Base-by-base conservation (phyloP, 2,888 invertebrate genomes). In the Gibbula magus region DNA sequence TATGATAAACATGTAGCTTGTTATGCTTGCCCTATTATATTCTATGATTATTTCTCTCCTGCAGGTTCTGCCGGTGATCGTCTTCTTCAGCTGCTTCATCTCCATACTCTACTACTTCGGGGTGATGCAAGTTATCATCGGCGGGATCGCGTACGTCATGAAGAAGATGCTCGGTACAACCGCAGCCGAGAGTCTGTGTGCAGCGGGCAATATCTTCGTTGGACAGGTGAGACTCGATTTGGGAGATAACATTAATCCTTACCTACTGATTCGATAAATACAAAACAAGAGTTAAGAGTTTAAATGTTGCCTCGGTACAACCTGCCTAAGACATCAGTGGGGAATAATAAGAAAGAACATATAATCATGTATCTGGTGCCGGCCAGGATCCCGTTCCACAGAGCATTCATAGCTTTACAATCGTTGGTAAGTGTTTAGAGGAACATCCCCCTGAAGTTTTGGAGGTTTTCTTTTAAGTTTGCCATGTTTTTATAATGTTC, bases 171-270 rank as follows among this genome's bases (percentile, higher is more conserved):
- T 97, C 93, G 96, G 95, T 20, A 99, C 99, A 0, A 97, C 99
- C 0, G 97, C 98, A 0, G 97, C 97, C 79, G 99, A 99, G 93
- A 98, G 98, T 80, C 95, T 99, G 56, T 97, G 96, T 83, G 96
- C 97, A 18, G 96, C 98, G 0, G 98, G 97, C 0, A 98, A 98
- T 92, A 96, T 98, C 39, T 99, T 99, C 90, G 94, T 99, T 22
- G 98, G 99, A 82, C 96, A 96, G 96, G 97, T 97, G 89, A 45
- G 45, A 45, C 1, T 45, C 1, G 4, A 45, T 1, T 45, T 10
- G 93, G 94, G 83, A n/a, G 1, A 45, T 22, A 8, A 32, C 16
- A 1, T 20, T 35, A 25, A 35, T 16, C 10, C 16, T 20, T 18
- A 16, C 16, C 8, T 70, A 32, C 10, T 32, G 56, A 25, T 10